Evolutionary conservation across 2,888 invertebrate species (phyloP).

Genomic region (Acanthococcus lagerstroemiae): DNA sequence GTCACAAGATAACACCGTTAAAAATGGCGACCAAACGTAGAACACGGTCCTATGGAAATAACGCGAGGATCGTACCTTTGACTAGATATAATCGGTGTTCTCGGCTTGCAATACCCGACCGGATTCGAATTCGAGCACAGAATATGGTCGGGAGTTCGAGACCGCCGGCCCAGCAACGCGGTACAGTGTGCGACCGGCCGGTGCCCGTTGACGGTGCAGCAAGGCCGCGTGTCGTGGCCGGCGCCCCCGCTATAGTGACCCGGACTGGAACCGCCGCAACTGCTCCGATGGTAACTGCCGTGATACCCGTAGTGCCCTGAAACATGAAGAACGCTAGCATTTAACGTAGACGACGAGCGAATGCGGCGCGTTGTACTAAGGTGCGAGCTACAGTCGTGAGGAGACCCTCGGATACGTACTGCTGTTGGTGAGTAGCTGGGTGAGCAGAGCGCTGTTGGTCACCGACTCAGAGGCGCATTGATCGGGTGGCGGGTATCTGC

Average conservation of each 20-base stretch:
- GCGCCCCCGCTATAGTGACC: neutral
- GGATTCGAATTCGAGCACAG: constrained; percentile 34
- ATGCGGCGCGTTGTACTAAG: neutral
- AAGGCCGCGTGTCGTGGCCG: neutral
- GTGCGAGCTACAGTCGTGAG: neutral
- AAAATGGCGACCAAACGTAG: neutral
- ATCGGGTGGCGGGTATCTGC: neutral
- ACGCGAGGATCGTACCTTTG: constrained; percentile 31
- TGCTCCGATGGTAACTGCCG: neutral
- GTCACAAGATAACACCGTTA: too few relatives aligned
- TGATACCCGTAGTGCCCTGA: constrained; percentile 14
- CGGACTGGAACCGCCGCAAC: neutral
- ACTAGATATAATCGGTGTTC: constrained; percentile 32
- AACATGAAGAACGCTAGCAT: neutral
- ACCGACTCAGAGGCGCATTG: neutral
- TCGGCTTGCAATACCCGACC: constrained; percentile 34
- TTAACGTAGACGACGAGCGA: neutral
- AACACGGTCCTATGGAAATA: too few relatives aligned
- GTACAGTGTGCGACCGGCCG: constrained; percentile 19
- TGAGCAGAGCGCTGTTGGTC: constrained; percentile 30
- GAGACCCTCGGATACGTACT: constrained; percentile 25
- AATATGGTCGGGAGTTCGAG: constrained; percentile 34
- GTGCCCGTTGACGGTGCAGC: constrained; percentile 14
- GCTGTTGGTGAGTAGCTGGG: constrained; percentile 31
- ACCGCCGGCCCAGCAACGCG: constrained; percentile 30